Conservation (phyloP, 2,113 vertebrate genomes). For the Micronisus gabar region DNA sequence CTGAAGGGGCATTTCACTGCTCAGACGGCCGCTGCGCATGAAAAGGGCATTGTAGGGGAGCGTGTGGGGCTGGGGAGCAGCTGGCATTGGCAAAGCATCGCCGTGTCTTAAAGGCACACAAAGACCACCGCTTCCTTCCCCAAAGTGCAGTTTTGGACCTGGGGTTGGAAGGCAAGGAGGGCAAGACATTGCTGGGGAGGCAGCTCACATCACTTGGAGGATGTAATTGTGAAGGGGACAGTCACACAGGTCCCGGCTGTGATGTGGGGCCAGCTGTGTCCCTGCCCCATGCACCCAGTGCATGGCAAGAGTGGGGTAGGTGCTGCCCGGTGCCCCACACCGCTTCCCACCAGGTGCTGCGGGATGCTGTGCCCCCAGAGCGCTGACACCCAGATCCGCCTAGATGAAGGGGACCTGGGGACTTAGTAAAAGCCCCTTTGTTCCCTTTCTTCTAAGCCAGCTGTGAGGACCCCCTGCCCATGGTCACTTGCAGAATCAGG, state of each 20-base stretch:
- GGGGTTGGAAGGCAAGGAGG: background rate
- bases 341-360: fast-evolving
- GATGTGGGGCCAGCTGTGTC: background rate
- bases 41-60: conserved; percentile 63
- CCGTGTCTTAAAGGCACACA: background rate
- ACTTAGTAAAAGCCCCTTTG: fast-evolving
- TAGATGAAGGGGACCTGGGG: background rate
- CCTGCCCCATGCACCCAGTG: background rate
- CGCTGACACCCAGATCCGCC: fast-evolving
- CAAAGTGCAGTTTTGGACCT: background rate
- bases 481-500: background rate
- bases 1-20: conserved; percentile 56
- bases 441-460: background rate
- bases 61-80: conserved; percentile 49
- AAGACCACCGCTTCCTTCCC: background rate
- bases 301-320: background rate
- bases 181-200: background rate
- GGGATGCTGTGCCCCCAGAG: background rate
- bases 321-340: background rate
- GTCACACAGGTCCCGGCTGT: background rate
- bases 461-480: background rate
- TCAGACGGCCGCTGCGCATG: conserved; percentile 16
- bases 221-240: background rate
- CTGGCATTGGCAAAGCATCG: conserved; percentile 38
- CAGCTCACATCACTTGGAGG: background rate